These are phyloP conservation scores for Alouatta palliata DNA, from an alignment of 2,113 vertebrate species.

Conservation along the genomic window DNA sequence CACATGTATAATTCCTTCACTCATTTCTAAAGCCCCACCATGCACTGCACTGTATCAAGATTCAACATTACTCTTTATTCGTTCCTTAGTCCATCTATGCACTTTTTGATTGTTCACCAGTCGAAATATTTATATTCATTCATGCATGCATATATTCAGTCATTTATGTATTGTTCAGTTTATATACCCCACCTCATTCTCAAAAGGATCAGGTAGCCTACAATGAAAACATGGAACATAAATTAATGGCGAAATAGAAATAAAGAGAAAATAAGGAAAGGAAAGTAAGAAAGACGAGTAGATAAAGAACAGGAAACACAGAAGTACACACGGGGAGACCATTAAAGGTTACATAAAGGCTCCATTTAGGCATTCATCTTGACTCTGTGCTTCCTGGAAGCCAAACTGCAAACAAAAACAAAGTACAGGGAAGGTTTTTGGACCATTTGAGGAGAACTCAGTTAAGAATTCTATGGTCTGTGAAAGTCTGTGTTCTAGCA, in stretches of 20 bases:
- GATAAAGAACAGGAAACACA: constrained; percentile 8
- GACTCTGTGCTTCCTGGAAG: constrained; percentile 19
- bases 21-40: neutral
- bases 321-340: neutral
- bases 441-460: neutral
- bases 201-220: constrained; percentile 35
- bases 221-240: constrained; percentile 26
- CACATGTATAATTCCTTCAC: neutral
- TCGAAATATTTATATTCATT: constrained; percentile 21
- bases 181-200: neutral
- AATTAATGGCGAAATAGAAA: constrained; percentile 59
- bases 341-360: neutral
- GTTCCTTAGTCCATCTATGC: neutral
- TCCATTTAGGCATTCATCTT: neutral
- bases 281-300: constrained; percentile 16
- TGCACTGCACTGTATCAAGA: neutral
- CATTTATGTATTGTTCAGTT: neutral
- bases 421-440: neutral
- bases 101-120: constrained; percentile 17
- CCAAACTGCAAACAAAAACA: neutral
- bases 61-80: neutral
- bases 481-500: neutral
- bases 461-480: neutral
- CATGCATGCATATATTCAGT: neutral
- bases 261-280: constrained; percentile 13